phyloP scores from a whole-genome alignment of 1,140 invertebrate genomes.

The Hydropsyche tenuis region DNA sequence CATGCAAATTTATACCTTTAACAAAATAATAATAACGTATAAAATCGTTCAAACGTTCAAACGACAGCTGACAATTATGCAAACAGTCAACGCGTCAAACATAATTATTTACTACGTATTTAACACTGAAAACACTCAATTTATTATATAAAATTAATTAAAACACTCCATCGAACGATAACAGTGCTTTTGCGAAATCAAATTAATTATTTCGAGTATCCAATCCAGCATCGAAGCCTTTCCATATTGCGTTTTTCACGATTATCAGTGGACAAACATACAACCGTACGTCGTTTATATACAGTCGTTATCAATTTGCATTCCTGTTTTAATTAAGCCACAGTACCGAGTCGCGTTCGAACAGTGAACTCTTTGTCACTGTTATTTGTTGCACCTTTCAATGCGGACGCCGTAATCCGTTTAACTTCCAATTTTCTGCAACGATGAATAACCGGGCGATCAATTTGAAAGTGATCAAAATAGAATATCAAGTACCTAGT shows the following conservation, averaged over 20 bases:
- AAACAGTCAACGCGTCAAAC: too few relatives aligned
- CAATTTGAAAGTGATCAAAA: slow-evolving; percentile 44
- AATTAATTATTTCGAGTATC: too few relatives aligned
- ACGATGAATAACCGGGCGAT: slow-evolving; percentile 39
- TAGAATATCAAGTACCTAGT: slow-evolving; percentile 46
- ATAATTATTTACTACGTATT: too few relatives aligned
- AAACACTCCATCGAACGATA: too few relatives aligned
- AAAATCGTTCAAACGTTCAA: neutral
- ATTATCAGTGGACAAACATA: neutral
- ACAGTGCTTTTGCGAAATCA: too few relatives aligned
- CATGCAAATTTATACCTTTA: neutral
- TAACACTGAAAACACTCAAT: too few relatives aligned
- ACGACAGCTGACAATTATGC: slow-evolving; percentile 21
- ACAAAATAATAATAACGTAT: neutral
- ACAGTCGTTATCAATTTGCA: slow-evolving; percentile 1
- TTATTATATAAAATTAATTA: too few relatives aligned
- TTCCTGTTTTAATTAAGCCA: slow-evolving; percentile 11
- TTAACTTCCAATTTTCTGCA: too few relatives aligned
- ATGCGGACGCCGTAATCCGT: neutral
- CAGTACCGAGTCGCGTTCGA: neutral
- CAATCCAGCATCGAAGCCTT: too few relatives aligned
- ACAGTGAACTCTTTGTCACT: neutral
- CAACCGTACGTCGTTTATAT: neutral
- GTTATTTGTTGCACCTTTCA: neutral
- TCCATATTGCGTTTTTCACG: neutral